Percentiles rank a stretch among this genome's conserved stretches.
These are phyloP conservation scores for Rhabdornis inornatus DNA, from an alignment of 2,113 vertebrate genomes.

Conservation along the genomic window DNA sequence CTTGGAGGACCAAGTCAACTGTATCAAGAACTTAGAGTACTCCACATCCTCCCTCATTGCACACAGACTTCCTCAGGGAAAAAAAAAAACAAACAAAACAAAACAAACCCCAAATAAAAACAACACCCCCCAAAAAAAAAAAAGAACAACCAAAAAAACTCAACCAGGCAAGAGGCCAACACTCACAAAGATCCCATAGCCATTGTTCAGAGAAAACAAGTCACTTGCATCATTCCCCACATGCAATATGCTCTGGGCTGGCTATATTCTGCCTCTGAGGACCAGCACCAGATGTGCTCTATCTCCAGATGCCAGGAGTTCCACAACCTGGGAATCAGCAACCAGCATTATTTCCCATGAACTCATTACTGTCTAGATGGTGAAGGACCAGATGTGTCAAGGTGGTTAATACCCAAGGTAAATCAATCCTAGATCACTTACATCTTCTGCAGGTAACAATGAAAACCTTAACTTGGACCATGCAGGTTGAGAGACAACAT, in stretches of 20 bases:
- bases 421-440: background rate
- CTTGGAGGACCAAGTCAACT: background rate
- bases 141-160: background rate
- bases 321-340: background rate
- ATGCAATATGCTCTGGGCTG: background rate
- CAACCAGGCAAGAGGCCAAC: constrained; percentile 11
- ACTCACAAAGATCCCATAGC: constrained; percentile 31
- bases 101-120: background rate
- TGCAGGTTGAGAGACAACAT: background rate
- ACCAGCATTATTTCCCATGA: background rate
- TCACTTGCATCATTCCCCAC: constrained; percentile 33
- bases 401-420: background rate
- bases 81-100: background rate
- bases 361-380: background rate
- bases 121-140: background rate
- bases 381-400: background rate
- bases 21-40: background rate
- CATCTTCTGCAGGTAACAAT: background rate
- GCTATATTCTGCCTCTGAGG: background rate
- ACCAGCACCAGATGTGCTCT: background rate
- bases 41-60: background rate
- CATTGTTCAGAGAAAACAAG: constrained; percentile 38
- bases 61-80: constrained; percentile 23
- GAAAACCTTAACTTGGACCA: background rate
- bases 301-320: constrained; percentile 14